These are phyloP conservation scores for Tridacna crocea DNA, from an alignment of 2,888 invertebrate genomes.

Conservation along the genomic window DNA sequence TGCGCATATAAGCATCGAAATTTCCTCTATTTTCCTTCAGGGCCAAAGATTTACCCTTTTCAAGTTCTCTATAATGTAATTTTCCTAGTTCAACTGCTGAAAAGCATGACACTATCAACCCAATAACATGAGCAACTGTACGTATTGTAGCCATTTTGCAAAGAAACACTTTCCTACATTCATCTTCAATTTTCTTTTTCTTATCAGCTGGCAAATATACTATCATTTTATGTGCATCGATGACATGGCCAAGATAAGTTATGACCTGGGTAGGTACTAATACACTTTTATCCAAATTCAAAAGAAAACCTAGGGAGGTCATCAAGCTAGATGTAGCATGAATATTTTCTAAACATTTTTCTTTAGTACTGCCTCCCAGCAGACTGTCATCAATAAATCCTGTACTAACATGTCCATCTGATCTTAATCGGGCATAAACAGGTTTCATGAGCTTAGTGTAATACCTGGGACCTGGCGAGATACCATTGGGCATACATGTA, in stretches of 20 bases:
- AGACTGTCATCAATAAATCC: conserved; percentile 65
- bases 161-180: conserved; percentile 27
- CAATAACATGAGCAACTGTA: conserved; percentile 43
- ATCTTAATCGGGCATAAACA: conserved; percentile 50
- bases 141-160: conserved; percentile 30
- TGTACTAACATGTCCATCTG: conserved; percentile 37
- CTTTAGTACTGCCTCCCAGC: conserved; percentile 17
- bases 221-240: conserved; percentile 51
- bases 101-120: conserved; percentile 41
- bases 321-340: conserved; percentile 22
- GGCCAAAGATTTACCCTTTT: conserved; percentile 44
- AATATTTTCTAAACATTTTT: conserved; percentile 36
- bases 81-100: conserved; percentile 50
- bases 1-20: conserved; percentile 20
- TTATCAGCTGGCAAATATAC: conserved; percentile 48
- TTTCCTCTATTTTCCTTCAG: conserved; percentile 35
- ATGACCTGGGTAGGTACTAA: conserved; percentile 44
- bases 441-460: conserved; percentile 65
- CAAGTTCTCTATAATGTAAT: conserved; percentile 43
- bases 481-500: conserved; percentile 49
- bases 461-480: conserved; percentile 44
- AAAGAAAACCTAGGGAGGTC: conserved; percentile 35
- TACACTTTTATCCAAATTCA: conserved; percentile 51
- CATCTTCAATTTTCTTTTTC: conserved; percentile 17
- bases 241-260: conserved; percentile 41